Conservation (phyloP, 1,140 invertebrate genomes). For the Dreissena rostriformis region DNA sequence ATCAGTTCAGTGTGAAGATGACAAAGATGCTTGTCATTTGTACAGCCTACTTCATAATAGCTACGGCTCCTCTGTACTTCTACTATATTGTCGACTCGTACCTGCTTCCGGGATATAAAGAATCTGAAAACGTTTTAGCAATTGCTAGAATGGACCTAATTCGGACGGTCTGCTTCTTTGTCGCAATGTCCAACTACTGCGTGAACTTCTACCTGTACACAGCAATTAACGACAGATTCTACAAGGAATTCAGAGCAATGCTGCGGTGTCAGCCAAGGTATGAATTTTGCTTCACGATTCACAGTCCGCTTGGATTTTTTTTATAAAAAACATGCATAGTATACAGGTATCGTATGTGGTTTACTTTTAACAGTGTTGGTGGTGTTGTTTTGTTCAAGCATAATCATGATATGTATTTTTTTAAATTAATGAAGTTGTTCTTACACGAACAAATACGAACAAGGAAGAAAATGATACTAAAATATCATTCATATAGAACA, state of each 20-base stretch:
- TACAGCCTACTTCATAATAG: slow-evolving; percentile 66
- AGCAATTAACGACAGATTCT: slow-evolving; percentile 90
- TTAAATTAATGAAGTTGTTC: too few relatives aligned
- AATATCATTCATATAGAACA: too few relatives aligned
- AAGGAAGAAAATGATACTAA: too few relatives aligned
- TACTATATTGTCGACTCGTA: slow-evolving; percentile 68
- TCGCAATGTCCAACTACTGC: slow-evolving; percentile 91
- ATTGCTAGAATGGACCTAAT: slow-evolving; percentile 72
- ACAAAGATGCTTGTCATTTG: slow-evolving; percentile 68
- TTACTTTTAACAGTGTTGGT: too few relatives aligned
- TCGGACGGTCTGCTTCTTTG: slow-evolving; percentile 83
- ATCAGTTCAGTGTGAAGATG: slow-evolving; percentile 50
- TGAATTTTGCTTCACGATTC: too few relatives aligned
- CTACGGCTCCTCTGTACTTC: slow-evolving; percentile 66
- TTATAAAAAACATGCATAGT: too few relatives aligned
- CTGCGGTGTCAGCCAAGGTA: slow-evolving; percentile 34
- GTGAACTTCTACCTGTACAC: slow-evolving; percentile 93
- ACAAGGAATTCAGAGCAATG: slow-evolving; percentile 80
- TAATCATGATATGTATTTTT: too few relatives aligned
- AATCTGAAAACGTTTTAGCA: not conserved
- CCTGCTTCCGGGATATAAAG: slow-evolving; percentile 4
- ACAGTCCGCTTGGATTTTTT: too few relatives aligned
- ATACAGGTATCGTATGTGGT: too few relatives aligned
- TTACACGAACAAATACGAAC: too few relatives aligned
- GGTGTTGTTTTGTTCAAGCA: too few relatives aligned